Base-by-base conservation (phyloP, 2,113 vertebrate species). In the Myocastor coypus region DNA sequence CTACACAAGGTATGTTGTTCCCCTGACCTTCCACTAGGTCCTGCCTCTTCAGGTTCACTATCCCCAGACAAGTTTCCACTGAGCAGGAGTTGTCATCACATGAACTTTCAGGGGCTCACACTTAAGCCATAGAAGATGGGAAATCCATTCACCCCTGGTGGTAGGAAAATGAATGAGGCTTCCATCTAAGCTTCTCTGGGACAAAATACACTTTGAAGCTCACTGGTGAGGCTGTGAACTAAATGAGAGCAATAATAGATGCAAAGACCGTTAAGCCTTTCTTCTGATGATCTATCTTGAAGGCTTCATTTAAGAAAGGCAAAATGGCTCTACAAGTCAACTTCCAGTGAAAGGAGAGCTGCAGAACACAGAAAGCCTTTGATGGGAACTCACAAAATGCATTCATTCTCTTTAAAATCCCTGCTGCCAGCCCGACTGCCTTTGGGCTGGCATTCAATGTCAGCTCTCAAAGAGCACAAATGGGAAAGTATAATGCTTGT, bases 381-480 rank as follows among this genome's bases (percentile, higher is more conserved):
- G 61, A 93, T 11, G 63, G 37, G 5, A 83, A 95, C n/a, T 95
- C 32, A 91, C 3, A 69, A 91, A 81, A 68, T 64, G 19, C 2
- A 69, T 52, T 83, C 88, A 4, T 91, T 93, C 52, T 34, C 24
- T 63, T 42, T 57, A 75, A 22, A 92, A 1, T 46, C 7, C 40
- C 78, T 69, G 26, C 55, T 75, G 83, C 19, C 19, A 61, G 37
- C 12, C 22, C 42, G 83, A 7, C 3, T 57, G 55, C 81, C 63
- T 96, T 83, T 50, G 75, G 84, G 61, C 52, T 95, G 77, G 14
- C 73, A 57, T 81, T 87, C 55, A 83, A 52, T 94, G 14, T 84
- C 77, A 57, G 17, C 16, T 80, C 63, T 94, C 69, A 87, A 34
- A 80, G 95, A 89, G 50, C 8, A 46, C 40, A 91, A 40, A 32